These are phyloP conservation scores for Flexamia atlantica DNA, from an alignment of 2,888 invertebrate genomes.

Conservation along the genomic window DNA sequence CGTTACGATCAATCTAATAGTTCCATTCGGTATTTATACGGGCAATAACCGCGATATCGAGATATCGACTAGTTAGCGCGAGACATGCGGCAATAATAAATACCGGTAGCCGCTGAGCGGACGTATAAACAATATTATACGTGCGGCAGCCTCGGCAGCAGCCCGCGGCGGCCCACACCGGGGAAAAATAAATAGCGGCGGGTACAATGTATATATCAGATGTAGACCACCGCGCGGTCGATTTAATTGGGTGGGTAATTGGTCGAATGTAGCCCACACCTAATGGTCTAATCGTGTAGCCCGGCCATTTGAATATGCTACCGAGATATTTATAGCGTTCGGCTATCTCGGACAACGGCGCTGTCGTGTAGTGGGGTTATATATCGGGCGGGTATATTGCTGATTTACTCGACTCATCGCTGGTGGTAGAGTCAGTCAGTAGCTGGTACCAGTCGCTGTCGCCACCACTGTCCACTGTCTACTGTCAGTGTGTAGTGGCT, in stretches of 20 bases:
- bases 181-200: conserved; percentile 51
- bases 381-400: conserved; percentile 52
- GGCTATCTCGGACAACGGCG: conserved; percentile 44
- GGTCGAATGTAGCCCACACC: conserved; percentile 57
- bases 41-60: conserved; percentile 49
- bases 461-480: too few species aligned
- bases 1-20: conserved; percentile 24
- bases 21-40: conserved; percentile 1
- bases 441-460: too few species aligned
- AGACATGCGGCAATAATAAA: conserved; percentile 48
- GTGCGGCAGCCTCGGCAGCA: conserved; percentile 7
- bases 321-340: conserved; percentile 49
- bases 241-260: conserved; percentile 56
- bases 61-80: conserved; percentile 44
- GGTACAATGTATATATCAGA: conserved; percentile 58
- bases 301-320: conserved; percentile 58
- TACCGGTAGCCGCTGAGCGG: conserved; percentile 50
- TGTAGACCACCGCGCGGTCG: conserved; percentile 52
- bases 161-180: conserved; percentile 47
- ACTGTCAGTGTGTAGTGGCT: conserved; percentile 26
- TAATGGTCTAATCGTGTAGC: conserved; percentile 59
- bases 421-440: conserved; percentile 2
- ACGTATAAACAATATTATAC: conserved; percentile 54
- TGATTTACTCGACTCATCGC: conserved; percentile 47
- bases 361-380: conserved; percentile 49